Conservation (phyloP, 2,888 invertebrate species). For the Flexamia atlantica region DNA sequence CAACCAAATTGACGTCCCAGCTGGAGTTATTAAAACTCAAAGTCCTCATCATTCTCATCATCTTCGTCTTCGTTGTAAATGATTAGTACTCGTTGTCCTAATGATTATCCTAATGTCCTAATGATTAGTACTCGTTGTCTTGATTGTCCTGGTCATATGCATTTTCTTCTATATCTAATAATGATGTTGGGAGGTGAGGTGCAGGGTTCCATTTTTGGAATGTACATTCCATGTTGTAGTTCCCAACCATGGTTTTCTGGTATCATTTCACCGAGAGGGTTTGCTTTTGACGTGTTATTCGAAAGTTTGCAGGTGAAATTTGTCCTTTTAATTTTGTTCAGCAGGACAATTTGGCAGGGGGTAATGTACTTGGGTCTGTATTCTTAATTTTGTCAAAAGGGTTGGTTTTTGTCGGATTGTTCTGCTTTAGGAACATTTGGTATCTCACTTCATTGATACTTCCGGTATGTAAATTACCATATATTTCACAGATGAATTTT, state of each 20-base stretch:
- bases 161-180: not conserved
- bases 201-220: not conserved
- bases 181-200: not conserved
- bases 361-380: not conserved
- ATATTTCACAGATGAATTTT: not conserved
- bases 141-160: constrained; percentile 12
- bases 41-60: no score
- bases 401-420: not conserved
- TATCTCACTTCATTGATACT: not conserved
- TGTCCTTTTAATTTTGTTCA: not conserved
- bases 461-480: not conserved
- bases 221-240: not conserved
- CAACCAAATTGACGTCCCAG: no score
- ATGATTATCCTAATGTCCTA: no score
- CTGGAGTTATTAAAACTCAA: no score
- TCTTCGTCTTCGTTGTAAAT: no score
- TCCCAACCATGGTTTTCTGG: not conserved
- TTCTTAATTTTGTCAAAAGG: not conserved
- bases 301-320: not conserved
- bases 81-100: no score
- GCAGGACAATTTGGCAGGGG: not conserved
- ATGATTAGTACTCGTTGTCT: not conserved
- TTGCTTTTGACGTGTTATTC: not conserved
- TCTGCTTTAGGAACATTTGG: not conserved
- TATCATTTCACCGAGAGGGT: not conserved